Conservation (phyloP, 2,797 vertebrate genomes). For the Gallinago solitaria region DNA sequence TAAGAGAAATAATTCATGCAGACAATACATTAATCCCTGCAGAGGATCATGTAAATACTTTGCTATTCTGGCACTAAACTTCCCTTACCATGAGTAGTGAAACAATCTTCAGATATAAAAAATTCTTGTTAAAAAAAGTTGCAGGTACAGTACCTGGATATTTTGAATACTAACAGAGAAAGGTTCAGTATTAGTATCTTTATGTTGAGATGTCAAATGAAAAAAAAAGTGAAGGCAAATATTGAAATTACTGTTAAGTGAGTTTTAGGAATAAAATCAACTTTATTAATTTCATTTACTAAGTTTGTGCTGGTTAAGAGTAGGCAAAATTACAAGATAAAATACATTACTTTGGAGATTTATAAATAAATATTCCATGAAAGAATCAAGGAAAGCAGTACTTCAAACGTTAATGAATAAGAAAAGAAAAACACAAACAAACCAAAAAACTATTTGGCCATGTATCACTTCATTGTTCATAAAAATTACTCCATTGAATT, state of each 20-base stretch:
- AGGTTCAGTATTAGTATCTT: neutral
- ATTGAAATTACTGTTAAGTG: neutral
- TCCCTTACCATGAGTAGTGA: neutral
- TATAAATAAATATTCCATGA: neutral
- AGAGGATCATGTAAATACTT: neutral
- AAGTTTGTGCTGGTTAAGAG: neutral
- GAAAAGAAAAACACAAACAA: neutral
- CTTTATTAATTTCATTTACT: neutral
- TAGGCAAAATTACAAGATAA: neutral
- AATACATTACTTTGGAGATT: neutral
- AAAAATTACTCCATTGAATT: neutral
- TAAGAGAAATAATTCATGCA: slow-evolving; percentile 41
- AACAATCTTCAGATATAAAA: neutral
- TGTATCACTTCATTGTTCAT: neutral
- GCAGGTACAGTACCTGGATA: neutral
- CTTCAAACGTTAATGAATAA: neutral
- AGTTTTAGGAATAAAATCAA: neutral
- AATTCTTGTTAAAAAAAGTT: neutral
- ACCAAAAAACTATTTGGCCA: neutral
- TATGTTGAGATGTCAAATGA: neutral
- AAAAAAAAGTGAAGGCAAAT: neutral
- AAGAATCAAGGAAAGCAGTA: neutral
- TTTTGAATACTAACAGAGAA: neutral
- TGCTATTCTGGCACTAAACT: neutral
- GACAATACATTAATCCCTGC: slow-evolving; percentile 4